Percentiles rank a stretch among this genome's conserved stretches.
These are phyloP conservation scores for Agrenia bidenticulata DNA, from an alignment of 2,888 invertebrate genomes.

Conservation along the genomic window DNA sequence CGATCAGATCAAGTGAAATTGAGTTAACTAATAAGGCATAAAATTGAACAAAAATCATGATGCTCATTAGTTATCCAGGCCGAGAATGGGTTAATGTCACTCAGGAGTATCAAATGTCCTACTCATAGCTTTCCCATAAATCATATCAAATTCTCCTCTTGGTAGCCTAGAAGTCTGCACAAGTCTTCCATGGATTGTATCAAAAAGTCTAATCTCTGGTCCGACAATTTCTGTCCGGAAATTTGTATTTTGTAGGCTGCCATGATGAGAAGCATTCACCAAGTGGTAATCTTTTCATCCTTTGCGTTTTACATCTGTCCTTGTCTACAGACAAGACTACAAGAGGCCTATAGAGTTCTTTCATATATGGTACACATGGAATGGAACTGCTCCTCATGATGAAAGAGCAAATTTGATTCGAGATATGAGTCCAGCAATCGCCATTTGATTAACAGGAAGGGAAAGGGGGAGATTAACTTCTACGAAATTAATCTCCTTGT, in stretches of 20 bases:
- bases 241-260: conserved; percentile 11
- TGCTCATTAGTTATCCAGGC: neutral
- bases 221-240: conserved; percentile 8
- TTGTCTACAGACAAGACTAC: no score
- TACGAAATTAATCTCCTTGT: neutral
- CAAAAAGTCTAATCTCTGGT: neutral
- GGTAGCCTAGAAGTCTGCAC: no score
- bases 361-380: no score
- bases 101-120: conserved; percentile 1
- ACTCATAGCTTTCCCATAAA: conserved; percentile 10
- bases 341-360: no score
- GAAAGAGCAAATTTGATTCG: neutral
- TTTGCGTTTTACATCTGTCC: neutral
- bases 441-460: conserved; percentile 20
- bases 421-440: conserved; percentile 12
- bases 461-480: conserved; percentile 8
- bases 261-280: neutral
- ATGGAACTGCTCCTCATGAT: no score
- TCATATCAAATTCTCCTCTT: neutral
- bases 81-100: neutral
- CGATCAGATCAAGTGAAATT: neutral
- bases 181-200: neutral
- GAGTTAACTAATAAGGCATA: conserved; percentile 1
- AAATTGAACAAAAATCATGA: neutral
- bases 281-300: neutral